Evolutionary conservation across 2,888 invertebrate species (phyloP).

Genomic region (Orthosia gothica): DNA sequence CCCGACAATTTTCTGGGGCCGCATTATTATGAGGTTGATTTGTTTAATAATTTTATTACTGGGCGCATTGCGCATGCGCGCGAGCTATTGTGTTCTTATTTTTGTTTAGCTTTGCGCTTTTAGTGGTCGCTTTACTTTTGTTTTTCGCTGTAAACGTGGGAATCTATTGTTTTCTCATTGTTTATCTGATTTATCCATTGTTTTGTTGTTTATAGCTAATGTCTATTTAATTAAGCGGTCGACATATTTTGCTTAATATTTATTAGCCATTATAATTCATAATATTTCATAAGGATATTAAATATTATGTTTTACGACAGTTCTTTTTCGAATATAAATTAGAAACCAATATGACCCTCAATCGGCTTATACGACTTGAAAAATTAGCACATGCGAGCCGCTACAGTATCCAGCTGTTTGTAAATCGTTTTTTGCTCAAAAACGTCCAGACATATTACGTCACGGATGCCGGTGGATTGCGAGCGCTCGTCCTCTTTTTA

Average conservation of each 20-base stretch:
- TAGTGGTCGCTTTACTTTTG: constrained; percentile 71
- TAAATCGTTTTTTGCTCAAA: constrained; percentile 73
- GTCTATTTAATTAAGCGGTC: constrained; percentile 61
- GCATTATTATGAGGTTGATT: constrained; percentile 91
- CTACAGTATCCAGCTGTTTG: constrained; percentile 74
- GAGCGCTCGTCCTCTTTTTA: constrained; percentile 77
- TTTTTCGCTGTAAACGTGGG: constrained; percentile 72
- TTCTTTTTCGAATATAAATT: constrained; percentile 34
- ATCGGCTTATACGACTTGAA: constrained; percentile 40
- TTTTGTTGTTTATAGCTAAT: constrained; percentile 67
- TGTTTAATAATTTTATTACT: constrained; percentile 92
- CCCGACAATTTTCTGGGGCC: constrained; percentile 90
- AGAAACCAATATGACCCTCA: constrained; percentile 23
- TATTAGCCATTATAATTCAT: constrained; percentile 7
- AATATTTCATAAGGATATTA: constrained; percentile 7
- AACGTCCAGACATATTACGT: constrained; percentile 83
- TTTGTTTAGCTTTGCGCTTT: constrained; percentile 78
- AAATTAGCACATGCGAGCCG: constrained; percentile 70
- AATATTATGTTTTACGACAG: neutral
- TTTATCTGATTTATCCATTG: constrained; percentile 69
- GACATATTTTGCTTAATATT: constrained; percentile 45
- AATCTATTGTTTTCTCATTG: constrained; percentile 74
- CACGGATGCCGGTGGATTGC: constrained; percentile 77
- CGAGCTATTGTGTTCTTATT: constrained; percentile 78
- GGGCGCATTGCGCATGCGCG: constrained; percentile 80